Conservation (phyloP, 2,888 invertebrate species). For the Aleiodes alternator region DNA sequence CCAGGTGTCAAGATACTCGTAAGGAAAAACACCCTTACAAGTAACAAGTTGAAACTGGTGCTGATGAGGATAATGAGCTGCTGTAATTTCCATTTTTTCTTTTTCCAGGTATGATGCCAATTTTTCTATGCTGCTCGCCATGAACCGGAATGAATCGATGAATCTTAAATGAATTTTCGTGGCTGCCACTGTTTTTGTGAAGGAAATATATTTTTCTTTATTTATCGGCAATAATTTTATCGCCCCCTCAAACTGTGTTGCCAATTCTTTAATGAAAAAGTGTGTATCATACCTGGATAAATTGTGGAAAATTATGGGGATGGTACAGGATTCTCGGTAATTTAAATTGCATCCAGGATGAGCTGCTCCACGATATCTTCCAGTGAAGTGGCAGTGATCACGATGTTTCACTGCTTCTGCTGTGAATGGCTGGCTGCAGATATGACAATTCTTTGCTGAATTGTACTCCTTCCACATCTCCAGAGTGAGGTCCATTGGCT, state of each 20-base stretch:
- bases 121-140: constrained; percentile 2
- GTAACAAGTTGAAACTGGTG: too few relatives aligned
- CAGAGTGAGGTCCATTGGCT: neutral
- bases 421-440: neutral
- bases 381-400: neutral
- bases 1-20: too few relatives aligned
- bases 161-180: neutral
- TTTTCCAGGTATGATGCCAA: neutral
- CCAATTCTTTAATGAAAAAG: too few relatives aligned
- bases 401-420: neutral
- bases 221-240: neutral
- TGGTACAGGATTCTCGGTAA: too few relatives aligned
- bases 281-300: neutral
- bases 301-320: neutral
- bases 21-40: too few relatives aligned
- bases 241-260: neutral
- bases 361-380: neutral
- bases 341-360: too few relatives aligned
- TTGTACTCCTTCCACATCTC: neutral
- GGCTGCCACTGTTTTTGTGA: neutral
- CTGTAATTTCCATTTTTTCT: neutral
- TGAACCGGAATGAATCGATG: constrained; percentile 6
- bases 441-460: too few relatives aligned
- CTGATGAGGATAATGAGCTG: neutral
- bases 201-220: constrained; percentile 1